These are phyloP conservation scores for Diacarnus erythraeanus DNA, from an alignment of 37 sponge, comb jelly and placozoan genomes.

Conservation along the genomic window DNA sequence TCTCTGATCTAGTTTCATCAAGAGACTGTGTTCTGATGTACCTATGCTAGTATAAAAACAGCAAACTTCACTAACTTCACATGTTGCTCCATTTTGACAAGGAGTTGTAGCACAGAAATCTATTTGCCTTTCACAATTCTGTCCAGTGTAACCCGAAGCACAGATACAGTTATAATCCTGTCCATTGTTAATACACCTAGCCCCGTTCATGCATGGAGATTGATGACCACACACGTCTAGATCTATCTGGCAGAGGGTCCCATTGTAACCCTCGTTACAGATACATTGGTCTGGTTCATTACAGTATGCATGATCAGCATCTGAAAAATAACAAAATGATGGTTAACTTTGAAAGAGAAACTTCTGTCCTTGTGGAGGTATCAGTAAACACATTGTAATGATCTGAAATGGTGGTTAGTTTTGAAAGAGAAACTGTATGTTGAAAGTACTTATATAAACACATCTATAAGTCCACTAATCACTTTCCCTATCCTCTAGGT, in stretches of 20 bases:
- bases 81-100: constrained; percentile 48
- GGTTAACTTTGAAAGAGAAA: too few species aligned
- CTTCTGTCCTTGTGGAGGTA: too few species aligned
- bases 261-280: constrained; percentile 48
- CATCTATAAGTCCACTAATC: too few species aligned
- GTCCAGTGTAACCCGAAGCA: constrained; percentile 45
- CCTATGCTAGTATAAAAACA: neutral
- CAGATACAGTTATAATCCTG: constrained; percentile 47
- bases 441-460: too few species aligned
- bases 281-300: constrained; percentile 19
- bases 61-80: neutral
- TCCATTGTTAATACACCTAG: constrained; percentile 28
- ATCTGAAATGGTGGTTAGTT: too few species aligned
- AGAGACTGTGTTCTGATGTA: too few species aligned
- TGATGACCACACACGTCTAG: constrained; percentile 59
- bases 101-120: constrained; percentile 27
- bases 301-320: constrained; percentile 29
- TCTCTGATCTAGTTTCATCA: neutral
- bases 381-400: too few species aligned
- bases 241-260: constrained; percentile 40
- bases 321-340: constrained; percentile 17
- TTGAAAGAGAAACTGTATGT: too few species aligned
- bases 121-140: constrained; percentile 38
- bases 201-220: constrained; percentile 53
- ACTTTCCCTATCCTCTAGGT: too few species aligned